Evolutionary conservation across 2,888 invertebrate species (phyloP), one percentile per base, ranked within the genome.

Genomic region (Stomorhina lunata): DNA sequence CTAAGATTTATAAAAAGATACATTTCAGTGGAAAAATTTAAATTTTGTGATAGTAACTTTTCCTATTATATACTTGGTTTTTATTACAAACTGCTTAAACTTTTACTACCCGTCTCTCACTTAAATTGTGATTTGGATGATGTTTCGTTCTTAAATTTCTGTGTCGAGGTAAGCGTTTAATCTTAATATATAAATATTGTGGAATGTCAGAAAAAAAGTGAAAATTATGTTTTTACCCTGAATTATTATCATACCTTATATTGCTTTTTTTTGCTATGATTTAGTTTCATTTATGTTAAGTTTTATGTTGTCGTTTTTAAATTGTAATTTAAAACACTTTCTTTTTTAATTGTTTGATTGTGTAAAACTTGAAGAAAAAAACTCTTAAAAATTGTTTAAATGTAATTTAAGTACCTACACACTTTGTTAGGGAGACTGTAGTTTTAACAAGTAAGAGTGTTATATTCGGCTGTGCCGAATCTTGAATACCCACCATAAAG

Each of bases 111-210:
- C 66, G 48, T 12, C 55, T 25, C n/a, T 32, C 37, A 40, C 12
- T n/a, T n/a, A n/a, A n/a, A n/a, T n/a, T n/a, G n/a, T n/a, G n/a
- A n/a, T n/a, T n/a, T 69, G n/a, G 32, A n/a, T 25, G n/a, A n/a
- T n/a, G n/a, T n/a, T n/a, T n/a, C n/a, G 80, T 73, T 81, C 77
- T 77, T 55, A 32, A 68, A 20, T 72, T 63, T 78, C 61, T 45
- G 25, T 29, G 37, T 25, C 45, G 48, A 22, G 72, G 50, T 57
- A 80, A 80, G 40, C 50, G 76, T 17, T 57, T 57, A 69, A 34
- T 9, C 45, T 15, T 0, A 2, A 37, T 61, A n/a, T 50, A 25
- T 45, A 59, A 40, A 43, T 32, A 53, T 53, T 53, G 34, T 66
- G 65, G 12, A 45, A 20, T 20, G 25, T 17, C 50, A 53, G 12